Percentiles rank a stretch among this genome's conserved stretches.
These are phyloP conservation scores for Hemicentrotus pulcherrimus DNA, from an alignment of 35 echinoderm and acorn worm genomes.

Conservation along the genomic window DNA sequence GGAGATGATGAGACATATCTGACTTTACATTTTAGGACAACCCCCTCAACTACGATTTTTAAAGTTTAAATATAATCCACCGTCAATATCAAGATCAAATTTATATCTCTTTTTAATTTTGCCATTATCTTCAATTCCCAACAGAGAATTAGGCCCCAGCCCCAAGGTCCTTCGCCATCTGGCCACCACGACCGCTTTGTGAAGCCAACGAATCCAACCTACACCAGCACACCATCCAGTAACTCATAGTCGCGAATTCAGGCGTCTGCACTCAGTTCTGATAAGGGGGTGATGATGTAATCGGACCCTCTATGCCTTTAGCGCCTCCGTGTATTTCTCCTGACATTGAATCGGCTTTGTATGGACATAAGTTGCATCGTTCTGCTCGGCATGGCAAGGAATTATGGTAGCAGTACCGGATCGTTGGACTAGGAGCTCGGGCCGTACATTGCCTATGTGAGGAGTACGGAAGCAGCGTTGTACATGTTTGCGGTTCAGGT, in stretches of 20 bases:
- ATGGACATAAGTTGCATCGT: neutral
- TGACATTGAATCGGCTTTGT: neutral
- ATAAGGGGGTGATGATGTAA: neutral
- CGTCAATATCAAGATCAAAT: neutral
- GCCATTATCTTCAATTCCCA: neutral
- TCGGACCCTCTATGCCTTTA: neutral
- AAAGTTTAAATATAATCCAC: neutral
- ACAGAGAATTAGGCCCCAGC: slow-evolving; percentile 21
- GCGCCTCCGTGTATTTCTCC: neutral
- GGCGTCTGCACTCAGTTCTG: neutral
- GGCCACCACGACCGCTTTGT: slow-evolving; percentile 36
- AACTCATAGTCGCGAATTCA: neutral
- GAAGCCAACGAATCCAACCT: slow-evolving; percentile 26
- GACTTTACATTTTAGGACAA: neutral
- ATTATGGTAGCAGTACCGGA: neutral
- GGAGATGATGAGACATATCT: too few species aligned
- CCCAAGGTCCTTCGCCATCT: slow-evolving; percentile 16
- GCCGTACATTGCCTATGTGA: neutral
- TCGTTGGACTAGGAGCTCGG: neutral
- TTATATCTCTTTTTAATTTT: neutral
- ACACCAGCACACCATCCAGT: slow-evolving; percentile 26
- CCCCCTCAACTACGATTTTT: neutral
- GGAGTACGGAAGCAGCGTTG: neutral
- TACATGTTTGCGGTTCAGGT: neutral
- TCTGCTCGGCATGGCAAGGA: neutral